phyloP scores from a whole-genome alignment of 2,888 invertebrate genomes.

The Pogonocherus hispidulus region DNA sequence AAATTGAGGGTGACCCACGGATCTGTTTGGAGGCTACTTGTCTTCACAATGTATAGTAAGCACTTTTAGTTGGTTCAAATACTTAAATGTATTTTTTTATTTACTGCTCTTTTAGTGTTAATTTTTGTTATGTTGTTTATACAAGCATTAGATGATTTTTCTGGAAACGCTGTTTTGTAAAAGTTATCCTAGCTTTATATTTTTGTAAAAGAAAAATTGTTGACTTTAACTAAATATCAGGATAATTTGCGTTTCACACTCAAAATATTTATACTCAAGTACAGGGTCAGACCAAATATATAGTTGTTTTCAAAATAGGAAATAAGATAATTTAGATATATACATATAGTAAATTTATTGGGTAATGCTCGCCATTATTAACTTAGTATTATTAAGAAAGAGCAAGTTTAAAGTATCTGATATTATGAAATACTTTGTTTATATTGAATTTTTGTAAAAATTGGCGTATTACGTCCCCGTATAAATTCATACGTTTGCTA shows the following conservation, averaged over 20 bases:
- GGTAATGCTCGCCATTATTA: too few species aligned
- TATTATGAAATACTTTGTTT: too few species aligned
- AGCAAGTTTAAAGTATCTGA: too few species aligned
- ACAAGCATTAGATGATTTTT: conserved; percentile 6
- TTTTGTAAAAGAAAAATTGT: conserved; percentile 21
- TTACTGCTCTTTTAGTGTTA: neutral
- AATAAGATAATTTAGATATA: too few species aligned
- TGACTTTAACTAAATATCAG: conserved; percentile 3
- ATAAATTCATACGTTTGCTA: neutral
- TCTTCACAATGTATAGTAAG: neutral
- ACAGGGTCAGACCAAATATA: conserved; percentile 13
- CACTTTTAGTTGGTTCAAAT: too few species aligned
- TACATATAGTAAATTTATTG: too few species aligned
- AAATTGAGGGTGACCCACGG: neutral
- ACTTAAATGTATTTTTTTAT: neutral
- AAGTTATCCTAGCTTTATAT: conserved; percentile 19
- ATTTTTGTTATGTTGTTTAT: neutral
- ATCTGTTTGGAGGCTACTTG: neutral
- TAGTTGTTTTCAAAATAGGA: neutral
- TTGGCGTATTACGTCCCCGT: neutral
- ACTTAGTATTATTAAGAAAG: too few species aligned
- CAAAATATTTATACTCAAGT: neutral
- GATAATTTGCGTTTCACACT: neutral
- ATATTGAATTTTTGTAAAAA: too few species aligned
- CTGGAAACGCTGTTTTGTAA: neutral